These are phyloP conservation scores for Drosophila paulistorum DNA, from an alignment of 1,140 invertebrate species.

Conservation along the genomic window DNA sequence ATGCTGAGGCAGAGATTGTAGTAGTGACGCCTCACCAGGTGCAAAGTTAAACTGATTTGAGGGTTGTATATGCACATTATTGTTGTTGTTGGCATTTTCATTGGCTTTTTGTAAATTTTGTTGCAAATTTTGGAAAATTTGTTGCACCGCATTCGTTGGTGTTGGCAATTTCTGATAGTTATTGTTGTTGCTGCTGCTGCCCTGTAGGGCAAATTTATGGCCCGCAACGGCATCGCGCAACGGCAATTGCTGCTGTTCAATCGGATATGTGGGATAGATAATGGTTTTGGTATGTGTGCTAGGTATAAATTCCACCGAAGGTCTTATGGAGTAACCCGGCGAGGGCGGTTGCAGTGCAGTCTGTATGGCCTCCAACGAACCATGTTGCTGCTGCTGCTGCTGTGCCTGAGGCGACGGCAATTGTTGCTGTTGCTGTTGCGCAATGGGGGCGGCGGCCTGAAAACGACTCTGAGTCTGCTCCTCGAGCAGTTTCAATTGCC, in stretches of 20 bases:
- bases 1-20: slow-evolving; percentile 73
- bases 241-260: slow-evolving; percentile 77
- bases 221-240: slow-evolving; percentile 71
- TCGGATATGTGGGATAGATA: slow-evolving; percentile 79
- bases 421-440: slow-evolving; percentile 52
- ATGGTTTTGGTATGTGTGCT: slow-evolving; percentile 74
- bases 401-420: slow-evolving; percentile 39
- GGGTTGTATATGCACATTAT: slow-evolving; percentile 65
- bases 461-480: slow-evolving; percentile 84
- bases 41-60: slow-evolving; percentile 76
- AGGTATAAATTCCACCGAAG: slow-evolving; percentile 81
- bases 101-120: slow-evolving; percentile 70
- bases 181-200: slow-evolving; percentile 44
- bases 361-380: slow-evolving; percentile 80
- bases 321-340: slow-evolving; percentile 76
- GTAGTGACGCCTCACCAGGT: slow-evolving; percentile 67
- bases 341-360: slow-evolving; percentile 68
- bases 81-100: slow-evolving; percentile 47
- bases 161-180: slow-evolving; percentile 68
- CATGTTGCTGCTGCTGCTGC: slow-evolving; percentile 70
- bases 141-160: slow-evolving; percentile 70
- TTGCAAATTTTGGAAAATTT: slow-evolving; percentile 80
- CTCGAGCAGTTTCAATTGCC: slow-evolving; percentile 86
- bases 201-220: slow-evolving; percentile 74
- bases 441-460: slow-evolving; percentile 53